phyloP scores from a whole-genome alignment of 2,113 vertebrate species.

The Siniperca knerii region DNA sequence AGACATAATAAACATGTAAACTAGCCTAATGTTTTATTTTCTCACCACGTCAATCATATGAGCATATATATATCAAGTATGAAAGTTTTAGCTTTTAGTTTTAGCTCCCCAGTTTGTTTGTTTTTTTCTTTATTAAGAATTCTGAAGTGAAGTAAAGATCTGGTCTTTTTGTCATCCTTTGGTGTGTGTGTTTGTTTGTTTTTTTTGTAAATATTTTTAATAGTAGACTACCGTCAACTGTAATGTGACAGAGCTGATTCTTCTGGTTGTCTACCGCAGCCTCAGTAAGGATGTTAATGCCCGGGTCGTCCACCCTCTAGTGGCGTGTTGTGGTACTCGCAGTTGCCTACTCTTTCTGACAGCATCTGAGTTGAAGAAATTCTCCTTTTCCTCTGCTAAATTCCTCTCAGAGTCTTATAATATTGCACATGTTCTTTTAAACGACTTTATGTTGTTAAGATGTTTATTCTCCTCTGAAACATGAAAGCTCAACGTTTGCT shows the following conservation, averaged over 20 bases:
- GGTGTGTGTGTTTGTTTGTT: too few relatives aligned
- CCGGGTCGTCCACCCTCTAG: conserved; percentile 55
- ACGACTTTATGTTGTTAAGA: background rate
- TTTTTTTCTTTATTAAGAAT: background rate
- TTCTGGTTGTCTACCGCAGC: background rate
- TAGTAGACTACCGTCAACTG: background rate
- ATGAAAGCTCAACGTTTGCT: background rate
- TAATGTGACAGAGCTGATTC: background rate
- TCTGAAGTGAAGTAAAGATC: background rate
- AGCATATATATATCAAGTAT: background rate
- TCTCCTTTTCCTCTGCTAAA: background rate
- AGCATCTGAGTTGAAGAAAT: background rate
- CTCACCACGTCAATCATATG: background rate
- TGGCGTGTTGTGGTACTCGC: conserved; percentile 19
- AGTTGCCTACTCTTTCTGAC: background rate
- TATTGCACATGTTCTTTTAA: background rate
- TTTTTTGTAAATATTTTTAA: background rate
- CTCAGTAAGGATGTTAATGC: background rate
- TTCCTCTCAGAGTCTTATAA: background rate
- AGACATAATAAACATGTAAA: conserved; percentile 7
- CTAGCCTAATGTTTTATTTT: background rate
- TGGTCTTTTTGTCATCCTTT: background rate
- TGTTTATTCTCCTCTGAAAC: background rate
- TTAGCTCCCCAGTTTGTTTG: too few relatives aligned
- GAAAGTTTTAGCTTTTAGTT: background rate